These are phyloP conservation scores for Gila orcuttii DNA, from an alignment of 2,113 vertebrate genomes.

Conservation along the genomic window DNA sequence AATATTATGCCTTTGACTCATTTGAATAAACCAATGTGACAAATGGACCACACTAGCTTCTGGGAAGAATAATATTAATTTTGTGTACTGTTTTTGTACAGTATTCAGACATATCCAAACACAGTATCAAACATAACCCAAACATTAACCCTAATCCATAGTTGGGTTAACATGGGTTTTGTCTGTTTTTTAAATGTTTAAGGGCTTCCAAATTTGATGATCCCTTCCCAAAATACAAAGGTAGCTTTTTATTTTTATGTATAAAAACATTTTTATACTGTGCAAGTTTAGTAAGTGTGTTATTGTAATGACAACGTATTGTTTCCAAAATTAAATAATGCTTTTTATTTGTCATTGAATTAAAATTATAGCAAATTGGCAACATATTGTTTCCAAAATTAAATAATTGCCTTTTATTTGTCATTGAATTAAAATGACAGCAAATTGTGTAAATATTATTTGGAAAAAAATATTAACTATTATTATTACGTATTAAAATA, in stretches of 20 bases:
- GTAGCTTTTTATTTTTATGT: not conserved
- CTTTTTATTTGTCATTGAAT: not conserved
- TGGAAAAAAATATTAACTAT: not conserved
- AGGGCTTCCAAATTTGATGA: not conserved
- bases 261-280: not conserved
- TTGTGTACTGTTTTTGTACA: not conserved
- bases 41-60: not conserved
- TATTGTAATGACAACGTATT: not conserved
- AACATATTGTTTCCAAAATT: not conserved
- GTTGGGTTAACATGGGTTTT: not conserved
- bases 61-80: not conserved
- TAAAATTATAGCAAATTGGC: not conserved
- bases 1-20: slow-evolving; percentile 22
- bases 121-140: not conserved
- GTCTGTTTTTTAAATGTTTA: not conserved
- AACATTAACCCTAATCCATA: not conserved
- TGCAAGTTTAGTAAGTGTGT: not conserved
- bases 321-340: not conserved
- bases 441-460: not conserved
- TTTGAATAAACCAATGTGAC: slow-evolving; percentile 36
- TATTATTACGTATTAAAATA: not conserved
- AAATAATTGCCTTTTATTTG: not conserved
- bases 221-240: not conserved
- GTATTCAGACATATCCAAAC: not conserved
- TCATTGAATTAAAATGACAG: not conserved